Evolutionary conservation across 2,888 invertebrate species (phyloP).

Genomic region (Acrobasis repandana): DNA sequence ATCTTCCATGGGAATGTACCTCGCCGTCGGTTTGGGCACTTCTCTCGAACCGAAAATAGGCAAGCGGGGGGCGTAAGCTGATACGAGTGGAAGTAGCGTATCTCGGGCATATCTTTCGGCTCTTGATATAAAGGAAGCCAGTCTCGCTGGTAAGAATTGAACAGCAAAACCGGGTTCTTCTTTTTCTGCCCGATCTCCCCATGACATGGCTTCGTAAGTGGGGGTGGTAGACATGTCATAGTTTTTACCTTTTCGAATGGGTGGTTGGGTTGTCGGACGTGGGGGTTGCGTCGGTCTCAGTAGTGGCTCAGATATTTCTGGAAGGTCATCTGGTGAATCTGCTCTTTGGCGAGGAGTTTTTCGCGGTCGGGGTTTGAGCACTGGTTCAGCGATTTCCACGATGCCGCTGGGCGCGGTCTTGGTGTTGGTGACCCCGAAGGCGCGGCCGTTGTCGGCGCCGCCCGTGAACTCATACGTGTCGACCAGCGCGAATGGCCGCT

Average conservation of each 20-base stretch:
- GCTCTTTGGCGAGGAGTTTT: constrained; percentile 79
- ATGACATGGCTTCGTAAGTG: constrained; percentile 59
- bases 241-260: constrained; percentile 68
- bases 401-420: constrained; percentile 69
- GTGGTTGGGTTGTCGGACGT: constrained; percentile 52
- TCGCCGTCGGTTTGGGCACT: constrained; percentile 75
- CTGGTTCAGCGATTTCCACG: constrained; percentile 89
- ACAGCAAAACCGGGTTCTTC: constrained; percentile 84
- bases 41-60: constrained; percentile 82
- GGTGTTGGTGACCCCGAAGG: constrained; percentile 84
- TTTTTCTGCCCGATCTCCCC: constrained; percentile 61
- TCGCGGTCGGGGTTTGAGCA: constrained; percentile 84
- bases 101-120: constrained; percentile 92
- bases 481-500: constrained; percentile 62
- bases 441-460: constrained; percentile 81
- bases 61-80: constrained; percentile 90
- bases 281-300: constrained; percentile 76
- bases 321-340: constrained; percentile 72
- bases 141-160: constrained; percentile 89
- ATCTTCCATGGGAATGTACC: constrained; percentile 85
- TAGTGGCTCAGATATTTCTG: constrained; percentile 86
- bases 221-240: constrained; percentile 71
- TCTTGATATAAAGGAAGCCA: constrained; percentile 90
- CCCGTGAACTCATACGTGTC: constrained; percentile 80
- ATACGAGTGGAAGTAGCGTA: constrained; percentile 89